Base-by-base conservation (phyloP, 2,888 invertebrate species). In the Melanostoma scalare region DNA sequence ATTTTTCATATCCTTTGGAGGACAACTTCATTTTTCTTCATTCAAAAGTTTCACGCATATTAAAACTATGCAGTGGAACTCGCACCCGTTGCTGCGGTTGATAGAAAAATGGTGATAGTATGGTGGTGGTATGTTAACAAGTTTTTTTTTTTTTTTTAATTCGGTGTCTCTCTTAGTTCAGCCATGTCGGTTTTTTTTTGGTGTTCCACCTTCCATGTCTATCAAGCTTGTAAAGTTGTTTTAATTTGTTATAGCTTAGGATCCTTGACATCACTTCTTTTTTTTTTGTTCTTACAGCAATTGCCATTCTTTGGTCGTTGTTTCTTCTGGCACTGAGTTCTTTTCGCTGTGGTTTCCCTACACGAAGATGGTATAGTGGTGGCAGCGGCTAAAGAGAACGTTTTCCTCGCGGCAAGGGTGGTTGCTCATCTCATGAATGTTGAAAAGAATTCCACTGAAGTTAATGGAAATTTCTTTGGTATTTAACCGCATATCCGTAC, bases 1-100 rank as follows among this genome's bases (percentile, higher is more conserved):
- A 84, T 84, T 84, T 79, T 84, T 84, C 79, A 84, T 84, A 84
- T 79, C 71, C 84, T 61, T 65, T 61, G 53, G 79, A 79, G 84
- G 84, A 79, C 84, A 84, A 79, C 79, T 84, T 84, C 79, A 84
- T 84, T 84, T 84, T 84, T 84, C 84, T 84, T 84, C 84, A 84
- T 84, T 84, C 79, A 79, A 74, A 84, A 84, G 74, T 84, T 84
- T 84, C 55, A 84, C 84, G 84, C 84, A 84, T 84, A 84, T 84
- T 84, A 79, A 84, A 84, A 84, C 79, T 84, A 79, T 79, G 65
- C 67, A 58, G 72, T 63, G 53, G 79, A 35, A 53, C 55, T 38
- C 48, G 71, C 73, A 44, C 36, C 53, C 40, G 35, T 33, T 30
- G 38, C 42, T 55, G 55, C 6, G 36, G 65, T 44, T 44, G 36